These are phyloP conservation scores for Acanthornis magna DNA, from an alignment of 2,797 vertebrate genomes.

Conservation along the genomic window DNA sequence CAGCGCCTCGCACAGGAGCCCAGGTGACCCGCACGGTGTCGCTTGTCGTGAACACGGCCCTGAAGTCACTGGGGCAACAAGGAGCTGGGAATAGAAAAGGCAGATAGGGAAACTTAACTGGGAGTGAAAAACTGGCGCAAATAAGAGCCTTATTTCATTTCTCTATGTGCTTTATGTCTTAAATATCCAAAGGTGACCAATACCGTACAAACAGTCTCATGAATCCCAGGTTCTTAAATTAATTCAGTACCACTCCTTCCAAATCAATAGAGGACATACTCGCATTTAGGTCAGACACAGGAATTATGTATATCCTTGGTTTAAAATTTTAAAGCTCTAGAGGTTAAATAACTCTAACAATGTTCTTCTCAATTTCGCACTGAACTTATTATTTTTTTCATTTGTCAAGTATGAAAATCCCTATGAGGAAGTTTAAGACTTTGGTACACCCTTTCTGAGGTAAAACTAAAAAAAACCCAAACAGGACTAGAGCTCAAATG, in stretches of 20 bases:
- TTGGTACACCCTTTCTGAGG: not conserved
- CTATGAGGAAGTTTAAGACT: not conserved
- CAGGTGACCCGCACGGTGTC: slow-evolving; percentile 85
- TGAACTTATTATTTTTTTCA: not conserved
- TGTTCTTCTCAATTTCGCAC: not conserved
- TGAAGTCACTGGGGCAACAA: slow-evolving; percentile 84
- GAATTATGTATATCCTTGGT: not conserved
- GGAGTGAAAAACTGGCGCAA: not conserved
- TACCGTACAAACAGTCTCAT: not conserved
- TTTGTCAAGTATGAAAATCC: not conserved
- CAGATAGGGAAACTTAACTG: not conserved
- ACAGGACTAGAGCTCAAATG: not conserved
- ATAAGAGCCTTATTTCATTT: not conserved
- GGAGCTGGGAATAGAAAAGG: slow-evolving; percentile 76
- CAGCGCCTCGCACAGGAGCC: slow-evolving; percentile 83
- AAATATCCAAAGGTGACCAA: not conserved
- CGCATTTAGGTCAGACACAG: not conserved
- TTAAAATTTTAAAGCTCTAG: not conserved
- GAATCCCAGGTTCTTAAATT: not conserved
- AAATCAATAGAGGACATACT: not conserved
- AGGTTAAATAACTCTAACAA: not conserved
- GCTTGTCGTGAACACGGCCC: slow-evolving; percentile 72
- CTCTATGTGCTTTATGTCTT: not conserved
- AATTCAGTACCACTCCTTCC: not conserved
- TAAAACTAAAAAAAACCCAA: not conserved